Evolutionary conservation across 2,113 vertebrate species (phyloP).

Genomic region (Empidonax alnorum): DNA sequence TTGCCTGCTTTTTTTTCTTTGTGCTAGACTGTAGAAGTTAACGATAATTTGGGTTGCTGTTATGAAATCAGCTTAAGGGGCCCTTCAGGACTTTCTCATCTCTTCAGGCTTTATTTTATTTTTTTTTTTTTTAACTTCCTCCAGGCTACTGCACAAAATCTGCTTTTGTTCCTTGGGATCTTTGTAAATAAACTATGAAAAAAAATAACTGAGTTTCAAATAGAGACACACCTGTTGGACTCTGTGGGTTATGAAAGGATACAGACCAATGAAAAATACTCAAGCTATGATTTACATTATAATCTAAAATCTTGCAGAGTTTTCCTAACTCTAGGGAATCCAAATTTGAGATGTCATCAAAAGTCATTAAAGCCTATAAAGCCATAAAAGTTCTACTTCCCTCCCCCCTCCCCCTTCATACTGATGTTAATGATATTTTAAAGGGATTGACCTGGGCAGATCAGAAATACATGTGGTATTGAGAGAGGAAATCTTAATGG

Average conservation of each 20-base stretch:
- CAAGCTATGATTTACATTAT: neutral
- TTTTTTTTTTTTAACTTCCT: neutral
- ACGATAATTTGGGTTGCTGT: neutral
- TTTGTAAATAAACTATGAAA: neutral
- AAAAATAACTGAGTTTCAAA: neutral
- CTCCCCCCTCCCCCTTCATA: accelerated
- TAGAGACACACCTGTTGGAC: neutral
- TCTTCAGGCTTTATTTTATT: neutral
- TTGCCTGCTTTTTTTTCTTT: neutral
- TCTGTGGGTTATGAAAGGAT: neutral
- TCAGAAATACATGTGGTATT: neutral
- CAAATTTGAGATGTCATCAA: neutral
- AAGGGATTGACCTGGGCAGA: neutral
- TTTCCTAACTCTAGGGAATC: neutral
- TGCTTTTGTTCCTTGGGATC: neutral
- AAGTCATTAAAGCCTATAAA: neutral
- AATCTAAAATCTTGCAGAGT: neutral
- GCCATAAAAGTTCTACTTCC: accelerated
- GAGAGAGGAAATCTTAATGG: neutral
- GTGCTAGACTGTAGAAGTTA: neutral
- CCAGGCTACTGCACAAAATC: neutral
- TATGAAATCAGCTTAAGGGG: neutral
- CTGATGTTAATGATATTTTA: neutral
- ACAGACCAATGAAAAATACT: neutral
- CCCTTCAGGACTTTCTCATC: neutral